Evolutionary conservation across 1,140 invertebrate genomes (phyloP), one percentile per base, ranked within the genome.

Genomic region (Riptortus pedestris): DNA sequence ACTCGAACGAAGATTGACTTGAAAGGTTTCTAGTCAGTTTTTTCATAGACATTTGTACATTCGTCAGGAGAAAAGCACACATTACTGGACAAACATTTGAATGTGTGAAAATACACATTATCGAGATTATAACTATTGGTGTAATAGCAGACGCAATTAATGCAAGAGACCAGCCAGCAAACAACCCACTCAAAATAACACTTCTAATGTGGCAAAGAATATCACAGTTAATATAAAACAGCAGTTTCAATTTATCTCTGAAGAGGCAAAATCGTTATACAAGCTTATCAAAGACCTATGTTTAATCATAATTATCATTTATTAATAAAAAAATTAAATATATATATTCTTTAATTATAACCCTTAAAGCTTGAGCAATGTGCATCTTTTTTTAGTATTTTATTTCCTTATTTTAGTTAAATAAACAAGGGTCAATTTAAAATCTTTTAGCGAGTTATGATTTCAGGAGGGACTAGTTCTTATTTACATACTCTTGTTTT

Each of bases 351-450:
- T 38, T 55, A 18, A 55, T 24, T 55, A 24, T 1, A 55, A 55
- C 26, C 51, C 18, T 27, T 55, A 55, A 55, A 55, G 51, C 51
- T 55, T 55, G 51, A 55, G 51, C 51, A 55, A 55, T 55, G 51
- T 55, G 51, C 51, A 55, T 12, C 4, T 24, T 24, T 55, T 24
- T 55, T 55, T 48, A 11, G n/a, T 11, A 16, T 48, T 48, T 48
- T 11, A 7, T 48, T 48, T 48, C 18, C 24, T 27, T 55, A 24
- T 26, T 55, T 24, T 24, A 24, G 5, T 55, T 55, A 18, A 27
- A 55, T 24, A 47, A 47, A 22, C 1, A 55, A 55, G 18, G 24
- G 22, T 26, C 51, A 22, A 18, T 55, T 55, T 24, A 55, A 55
- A 55, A 47, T 47, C 18, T 20, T 38, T 7, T 24, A 24, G 51